Evolutionary conservation across 2,797 vertebrate genomes (phyloP).

Genomic region (Onychomys leucogaster): DNA sequence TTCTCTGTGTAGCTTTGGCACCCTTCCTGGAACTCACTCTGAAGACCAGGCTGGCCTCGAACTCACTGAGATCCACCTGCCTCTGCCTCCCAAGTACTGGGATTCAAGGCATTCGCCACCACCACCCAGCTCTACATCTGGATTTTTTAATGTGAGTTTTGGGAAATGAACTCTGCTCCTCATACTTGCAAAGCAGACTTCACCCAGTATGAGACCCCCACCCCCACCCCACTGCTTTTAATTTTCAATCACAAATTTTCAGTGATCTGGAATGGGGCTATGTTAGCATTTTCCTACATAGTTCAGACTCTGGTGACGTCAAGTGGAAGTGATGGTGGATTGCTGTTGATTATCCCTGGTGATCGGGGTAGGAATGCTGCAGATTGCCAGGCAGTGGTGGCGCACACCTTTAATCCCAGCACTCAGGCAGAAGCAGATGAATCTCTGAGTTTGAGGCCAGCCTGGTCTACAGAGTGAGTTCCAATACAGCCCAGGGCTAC

Average conservation of each 20-base stretch:
- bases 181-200: background rate
- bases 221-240: background rate
- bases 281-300: background rate
- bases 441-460: background rate
- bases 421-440: too few relatives aligned
- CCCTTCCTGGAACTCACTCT: too few relatives aligned
- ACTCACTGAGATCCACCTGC: too few relatives aligned
- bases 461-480: background rate
- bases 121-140: background rate
- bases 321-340: background rate
- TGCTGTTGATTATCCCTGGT: background rate
- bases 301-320: background rate
- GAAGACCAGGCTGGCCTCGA: too few relatives aligned
- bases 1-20: too few relatives aligned
- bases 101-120: too few relatives aligned
- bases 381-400: background rate
- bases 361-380: background rate
- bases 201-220: background rate
- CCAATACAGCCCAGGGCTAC: background rate
- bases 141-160: background rate
- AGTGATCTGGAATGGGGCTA: background rate
- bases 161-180: background rate
- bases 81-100: too few relatives aligned
- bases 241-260: background rate
- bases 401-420: too few relatives aligned